These are phyloP conservation scores for Rhabdomys dilectus DNA, from an alignment of 2,113 vertebrate genomes.

Conservation along the genomic window DNA sequence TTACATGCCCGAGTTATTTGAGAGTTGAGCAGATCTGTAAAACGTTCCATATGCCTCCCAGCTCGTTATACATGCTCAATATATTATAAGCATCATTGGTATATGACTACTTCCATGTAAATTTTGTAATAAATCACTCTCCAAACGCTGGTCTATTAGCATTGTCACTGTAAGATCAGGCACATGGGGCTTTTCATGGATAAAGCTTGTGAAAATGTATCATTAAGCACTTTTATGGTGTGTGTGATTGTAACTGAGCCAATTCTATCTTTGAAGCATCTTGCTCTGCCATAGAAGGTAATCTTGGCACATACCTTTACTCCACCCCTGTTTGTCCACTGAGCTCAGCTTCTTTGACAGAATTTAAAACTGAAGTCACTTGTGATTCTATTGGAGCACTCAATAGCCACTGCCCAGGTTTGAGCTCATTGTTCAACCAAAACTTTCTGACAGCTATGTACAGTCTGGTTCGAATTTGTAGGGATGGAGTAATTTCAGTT, in stretches of 20 bases:
- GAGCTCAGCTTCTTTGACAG: conserved; percentile 4
- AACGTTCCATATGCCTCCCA: conserved; percentile 45
- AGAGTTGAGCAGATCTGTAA: background rate
- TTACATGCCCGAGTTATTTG: background rate
- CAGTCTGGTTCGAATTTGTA: background rate
- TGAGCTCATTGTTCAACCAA: background rate
- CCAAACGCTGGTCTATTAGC: conserved; percentile 64
- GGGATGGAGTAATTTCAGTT: background rate
- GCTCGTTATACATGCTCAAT: conserved; percentile 59
- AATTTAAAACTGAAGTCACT: background rate
- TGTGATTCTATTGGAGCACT: background rate
- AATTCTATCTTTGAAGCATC: conserved; percentile 61
- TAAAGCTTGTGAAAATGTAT: conserved; percentile 63
- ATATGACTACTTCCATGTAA: conserved; percentile 57
- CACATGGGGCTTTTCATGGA: conserved; percentile 48
- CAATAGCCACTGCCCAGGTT: background rate
- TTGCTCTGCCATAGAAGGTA: conserved; percentile 61
- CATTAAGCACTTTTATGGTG: conserved; percentile 75
- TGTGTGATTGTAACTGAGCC: conserved; percentile 75
- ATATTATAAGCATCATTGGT: conserved; percentile 42
- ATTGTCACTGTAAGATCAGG: conserved; percentile 51
- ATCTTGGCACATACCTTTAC: conserved; percentile 41
- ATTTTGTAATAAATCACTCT: conserved; percentile 71
- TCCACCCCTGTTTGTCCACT: conserved; percentile 2
- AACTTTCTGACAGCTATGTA: background rate